phyloP scores from a whole-genome alignment of 2,113 vertebrate genomes.

The Ammodytes dubius region DNA sequence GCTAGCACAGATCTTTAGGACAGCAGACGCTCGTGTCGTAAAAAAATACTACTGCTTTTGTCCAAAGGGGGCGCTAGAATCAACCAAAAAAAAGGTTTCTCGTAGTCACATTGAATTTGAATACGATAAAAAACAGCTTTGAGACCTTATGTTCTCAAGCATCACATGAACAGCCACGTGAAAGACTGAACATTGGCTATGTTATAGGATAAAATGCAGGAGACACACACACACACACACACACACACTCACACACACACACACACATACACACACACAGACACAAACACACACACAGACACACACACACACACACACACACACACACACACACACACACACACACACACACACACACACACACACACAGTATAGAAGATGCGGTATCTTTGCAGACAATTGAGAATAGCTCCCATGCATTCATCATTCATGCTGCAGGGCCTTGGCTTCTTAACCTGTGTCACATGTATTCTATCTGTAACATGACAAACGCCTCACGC shows the following conservation, averaged over 20 bases:
- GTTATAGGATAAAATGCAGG: neutral
- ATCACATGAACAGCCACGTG: neutral
- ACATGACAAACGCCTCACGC: slow-evolving; percentile 44
- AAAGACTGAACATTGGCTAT: neutral
- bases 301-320: no score
- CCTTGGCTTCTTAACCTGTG: slow-evolving; percentile 23
- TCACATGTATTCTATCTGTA: slow-evolving; percentile 41
- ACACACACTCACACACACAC: no score
- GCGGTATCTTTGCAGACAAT: neutral
- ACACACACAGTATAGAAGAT: slow-evolving; percentile 3
- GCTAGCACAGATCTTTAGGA: no score
- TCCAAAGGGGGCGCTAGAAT: no score
- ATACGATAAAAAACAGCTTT: neutral
- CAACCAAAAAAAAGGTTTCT: no score
- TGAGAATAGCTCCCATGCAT: slow-evolving; percentile 14
- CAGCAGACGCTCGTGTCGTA: no score
- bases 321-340: no score
- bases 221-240: no score
- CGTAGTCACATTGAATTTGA: neutral
- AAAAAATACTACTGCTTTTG: no score
- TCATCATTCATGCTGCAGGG: slow-evolving; percentile 22
- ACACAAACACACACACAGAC: no score
- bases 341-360: neutral
- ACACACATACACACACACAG: neutral
- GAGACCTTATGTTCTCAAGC: neutral